A percentile compares a stretch with the other conserved stretches of the same genome.
Conservation (phyloP, 35 echinoderm and acorn worm species). For the Holothuria glaberrima region DNA sequence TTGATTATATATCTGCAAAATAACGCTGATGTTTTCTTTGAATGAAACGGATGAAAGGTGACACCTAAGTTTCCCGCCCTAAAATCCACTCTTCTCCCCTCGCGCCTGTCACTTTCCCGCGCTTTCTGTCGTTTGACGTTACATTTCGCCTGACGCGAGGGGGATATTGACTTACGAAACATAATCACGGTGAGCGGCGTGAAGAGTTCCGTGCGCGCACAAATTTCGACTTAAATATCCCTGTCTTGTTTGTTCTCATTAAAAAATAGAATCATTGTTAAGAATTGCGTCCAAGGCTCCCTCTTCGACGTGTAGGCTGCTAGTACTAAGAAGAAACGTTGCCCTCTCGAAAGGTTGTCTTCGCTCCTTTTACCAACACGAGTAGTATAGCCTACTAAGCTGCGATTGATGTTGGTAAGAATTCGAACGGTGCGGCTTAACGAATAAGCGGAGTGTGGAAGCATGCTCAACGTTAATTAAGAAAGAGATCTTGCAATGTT, state of each 20-base stretch:
- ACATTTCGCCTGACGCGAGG: slow-evolving; percentile 60
- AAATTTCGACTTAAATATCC: slow-evolving; percentile 47
- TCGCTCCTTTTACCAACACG: too few species aligned
- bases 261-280: slow-evolving; percentile 50
- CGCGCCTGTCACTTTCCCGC: slow-evolving; percentile 64
- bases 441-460: too few species aligned
- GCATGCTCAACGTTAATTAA: too few species aligned
- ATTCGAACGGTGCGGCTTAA: too few species aligned
- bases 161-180: slow-evolving; percentile 58
- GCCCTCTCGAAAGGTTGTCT: too few species aligned
- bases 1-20: slow-evolving; percentile 50
- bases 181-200: slow-evolving; percentile 42
- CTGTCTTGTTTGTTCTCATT: slow-evolving; percentile 40
- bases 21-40: slow-evolving; percentile 48
- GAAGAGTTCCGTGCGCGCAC: slow-evolving; percentile 52
- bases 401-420: too few species aligned
- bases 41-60: slow-evolving; percentile 52
- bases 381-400: too few species aligned
- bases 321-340: too few species aligned
- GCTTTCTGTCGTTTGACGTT: slow-evolving; percentile 52
- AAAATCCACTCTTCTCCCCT: slow-evolving; percentile 59
- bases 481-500: too few species aligned
- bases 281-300: too few species aligned
- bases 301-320: too few species aligned
- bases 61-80: slow-evolving; percentile 59